Base-by-base conservation (phyloP, 2,888 invertebrate genomes). In the Eupeodes latifasciatus region DNA sequence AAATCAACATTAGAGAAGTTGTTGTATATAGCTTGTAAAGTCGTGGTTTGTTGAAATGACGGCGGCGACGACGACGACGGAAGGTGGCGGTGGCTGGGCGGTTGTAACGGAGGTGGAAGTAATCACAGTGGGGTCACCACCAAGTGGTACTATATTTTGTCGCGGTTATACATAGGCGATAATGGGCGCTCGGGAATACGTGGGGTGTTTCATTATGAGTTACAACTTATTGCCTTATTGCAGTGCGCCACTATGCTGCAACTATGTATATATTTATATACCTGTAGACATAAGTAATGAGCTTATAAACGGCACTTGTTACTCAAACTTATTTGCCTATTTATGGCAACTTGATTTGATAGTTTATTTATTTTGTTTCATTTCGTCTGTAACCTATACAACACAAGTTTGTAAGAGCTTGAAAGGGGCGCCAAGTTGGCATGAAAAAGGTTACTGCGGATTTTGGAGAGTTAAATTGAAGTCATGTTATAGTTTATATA, bases 241-340 rank as follows among this genome's bases (percentile, higher is more conserved):
- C 49, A 12, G 1, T 14, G 49, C 12, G 47, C 36, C 59, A 47
- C 62, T 27, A 27, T 27, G 27, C 27, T 27, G 27, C 27, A 27
- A 27, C 27, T 27, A 27, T 2, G 2, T 1, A 27, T 27, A 27
- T 27, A 27, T 27, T 27, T 27, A 27, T 27, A 27, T 27, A 27
- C 27, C 27, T 27, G 27, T 27, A 51, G 64, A 16, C 47, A 47
- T 36, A 53, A 69, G 10, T 71, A 83, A 87, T 83, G 79, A 79
- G 79, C 55, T 83, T 76, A 67, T 83, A 83, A 87, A 55, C 71
- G 75, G 71, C 83, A 86, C 75, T 83, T 82, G 74, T 71, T 75
- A 69, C 55, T 69, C 57, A 57, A 67, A 69, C 67, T 71, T 71
- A 69, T 81, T 79, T 79, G 49, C n/a, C 75, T 74, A 36, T 75